Evolutionary conservation across 2,113 vertebrate genomes (phyloP).

Genomic region (Copsychus sechellarum): DNA sequence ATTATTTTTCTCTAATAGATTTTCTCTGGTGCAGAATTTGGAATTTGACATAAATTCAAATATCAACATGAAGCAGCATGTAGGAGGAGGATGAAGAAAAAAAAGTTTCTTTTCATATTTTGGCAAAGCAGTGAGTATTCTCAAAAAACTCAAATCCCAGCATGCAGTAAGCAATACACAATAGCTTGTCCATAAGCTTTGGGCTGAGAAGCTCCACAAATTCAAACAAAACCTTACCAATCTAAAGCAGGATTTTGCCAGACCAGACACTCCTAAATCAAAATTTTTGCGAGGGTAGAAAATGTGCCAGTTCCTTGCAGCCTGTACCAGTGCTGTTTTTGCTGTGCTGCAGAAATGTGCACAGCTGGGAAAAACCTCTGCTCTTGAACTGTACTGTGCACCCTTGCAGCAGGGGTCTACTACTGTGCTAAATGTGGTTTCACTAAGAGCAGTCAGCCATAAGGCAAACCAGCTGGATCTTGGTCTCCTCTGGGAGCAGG

Average conservation of each 20-base stretch:
- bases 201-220: neutral
- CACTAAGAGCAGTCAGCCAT: neutral
- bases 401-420: neutral
- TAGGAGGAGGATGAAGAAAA: neutral
- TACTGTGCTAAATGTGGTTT: neutral
- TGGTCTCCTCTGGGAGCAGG: neutral
- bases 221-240: neutral
- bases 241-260: neutral
- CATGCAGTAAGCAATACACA: neutral
- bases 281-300: neutral
- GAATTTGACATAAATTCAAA: neutral
- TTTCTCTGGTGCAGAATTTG: neutral
- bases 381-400: neutral
- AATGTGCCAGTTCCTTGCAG: rapidly evolving
- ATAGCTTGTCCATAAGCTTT: neutral
- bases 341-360: neutral
- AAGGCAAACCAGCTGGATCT: neutral
- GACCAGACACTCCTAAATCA: neutral
- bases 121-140: neutral
- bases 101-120: neutral
- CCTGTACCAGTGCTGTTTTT: neutral
- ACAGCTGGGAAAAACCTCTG: neutral
- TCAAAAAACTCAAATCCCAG: neutral
- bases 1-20: neutral
- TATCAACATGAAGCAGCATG: neutral